phyloP scores from a whole-genome alignment of 2,888 invertebrate species.

The Anticlea derivata region DNA sequence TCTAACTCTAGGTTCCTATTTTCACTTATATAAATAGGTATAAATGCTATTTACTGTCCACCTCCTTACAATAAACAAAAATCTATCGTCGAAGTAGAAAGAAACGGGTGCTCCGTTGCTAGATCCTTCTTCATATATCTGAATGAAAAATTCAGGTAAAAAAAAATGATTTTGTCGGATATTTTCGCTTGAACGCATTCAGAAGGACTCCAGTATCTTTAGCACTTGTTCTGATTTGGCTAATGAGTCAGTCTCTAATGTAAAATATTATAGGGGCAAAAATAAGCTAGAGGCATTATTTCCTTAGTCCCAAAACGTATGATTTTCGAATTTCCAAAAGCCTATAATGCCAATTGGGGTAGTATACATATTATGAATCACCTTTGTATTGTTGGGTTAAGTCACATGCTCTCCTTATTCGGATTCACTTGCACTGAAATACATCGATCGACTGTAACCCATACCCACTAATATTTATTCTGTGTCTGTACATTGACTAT shows the following conservation, averaged over 20 bases:
- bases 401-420: background rate
- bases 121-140: constrained; percentile 42
- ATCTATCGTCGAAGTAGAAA: constrained; percentile 8
- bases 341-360: too few species aligned
- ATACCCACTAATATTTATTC: background rate
- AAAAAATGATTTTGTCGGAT: constrained; percentile 56
- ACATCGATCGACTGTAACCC: constrained; percentile 1
- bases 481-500: constrained; percentile 8
- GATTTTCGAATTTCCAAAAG: too few species aligned
- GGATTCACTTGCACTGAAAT: background rate
- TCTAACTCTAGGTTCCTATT: too few species aligned
- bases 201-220: constrained; percentile 43
- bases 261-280: too few species aligned
- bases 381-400: too few species aligned
- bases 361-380: too few species aligned
- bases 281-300: too few species aligned
- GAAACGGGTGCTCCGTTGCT: constrained; percentile 19
- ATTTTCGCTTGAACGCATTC: constrained; percentile 58
- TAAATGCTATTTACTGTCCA: background rate
- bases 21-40: too few species aligned
- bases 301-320: too few species aligned
- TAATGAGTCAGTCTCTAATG: background rate
- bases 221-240: background rate
- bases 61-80: background rate
- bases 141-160: constrained; percentile 51